These are phyloP conservation scores for Drepana arcuata DNA, from an alignment of 1,140 invertebrate genomes.

Conservation along the genomic window DNA sequence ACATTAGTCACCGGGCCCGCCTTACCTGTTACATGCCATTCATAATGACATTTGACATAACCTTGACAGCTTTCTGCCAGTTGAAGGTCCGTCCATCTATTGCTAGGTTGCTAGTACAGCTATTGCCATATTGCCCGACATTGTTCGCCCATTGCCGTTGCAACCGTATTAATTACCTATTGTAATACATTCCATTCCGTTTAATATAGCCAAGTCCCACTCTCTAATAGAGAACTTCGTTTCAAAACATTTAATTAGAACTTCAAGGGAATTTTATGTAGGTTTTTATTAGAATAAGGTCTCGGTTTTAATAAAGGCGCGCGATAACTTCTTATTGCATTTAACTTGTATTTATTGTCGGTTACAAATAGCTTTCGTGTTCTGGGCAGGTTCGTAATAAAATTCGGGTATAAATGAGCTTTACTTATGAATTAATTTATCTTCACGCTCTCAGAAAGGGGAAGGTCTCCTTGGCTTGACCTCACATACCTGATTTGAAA, in stretches of 20 bases:
- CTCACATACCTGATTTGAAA: too few species aligned
- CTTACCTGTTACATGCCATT: conserved; percentile 11
- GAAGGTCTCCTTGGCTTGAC: too few species aligned
- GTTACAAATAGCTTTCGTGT: too few species aligned
- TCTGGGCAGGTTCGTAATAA: too few species aligned
- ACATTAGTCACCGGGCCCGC: too few species aligned
- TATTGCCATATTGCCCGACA: conserved; percentile 8
- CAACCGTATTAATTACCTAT: conserved; percentile 13
- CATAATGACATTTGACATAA: conserved; percentile 16
- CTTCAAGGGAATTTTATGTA: conserved; percentile 9
- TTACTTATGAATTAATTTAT: too few species aligned
- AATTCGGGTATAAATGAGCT: too few species aligned
- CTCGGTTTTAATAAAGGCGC: too few species aligned
- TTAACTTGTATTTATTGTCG: too few species aligned
- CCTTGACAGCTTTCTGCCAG: conserved; percentile 9
- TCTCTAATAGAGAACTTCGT: conserved; percentile 59
- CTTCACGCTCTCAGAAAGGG: too few species aligned
- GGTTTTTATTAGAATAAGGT: too few species aligned
- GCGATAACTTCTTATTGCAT: too few species aligned
- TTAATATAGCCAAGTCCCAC: conserved; percentile 36
- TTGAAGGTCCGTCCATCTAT: conserved; percentile 19
- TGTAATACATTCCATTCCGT: conserved; percentile 25
- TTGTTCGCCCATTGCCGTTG: conserved; percentile 5
- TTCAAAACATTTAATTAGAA: conserved; percentile 13
- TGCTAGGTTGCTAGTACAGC: conserved; percentile 14